These are phyloP conservation scores for Imbricaverruca yamaguchii DNA, from an alignment of 2,888 invertebrate genomes.

Conservation along the genomic window DNA sequence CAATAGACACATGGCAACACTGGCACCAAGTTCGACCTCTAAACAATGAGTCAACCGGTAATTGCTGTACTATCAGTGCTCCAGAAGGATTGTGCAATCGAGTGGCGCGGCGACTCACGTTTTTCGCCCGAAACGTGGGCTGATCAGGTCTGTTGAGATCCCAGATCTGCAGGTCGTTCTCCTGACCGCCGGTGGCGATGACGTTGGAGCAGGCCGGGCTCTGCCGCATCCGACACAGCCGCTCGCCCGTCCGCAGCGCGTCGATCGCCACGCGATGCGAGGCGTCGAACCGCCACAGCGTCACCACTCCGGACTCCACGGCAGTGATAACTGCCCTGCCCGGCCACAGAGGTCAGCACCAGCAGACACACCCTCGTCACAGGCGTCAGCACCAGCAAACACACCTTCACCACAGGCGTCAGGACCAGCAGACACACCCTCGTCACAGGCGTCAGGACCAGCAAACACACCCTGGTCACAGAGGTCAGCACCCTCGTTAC, in stretches of 20 bases:
- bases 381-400: too few relatives aligned
- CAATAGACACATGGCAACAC: too few relatives aligned
- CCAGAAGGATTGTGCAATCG: conserved; percentile 4
- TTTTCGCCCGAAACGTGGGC: conserved; percentile 53
- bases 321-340: conserved; percentile 42
- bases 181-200: conserved; percentile 81
- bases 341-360: too few relatives aligned
- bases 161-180: conserved; percentile 80
- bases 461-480: too few relatives aligned
- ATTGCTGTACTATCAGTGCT: too few relatives aligned
- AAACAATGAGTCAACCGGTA: too few relatives aligned
- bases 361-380: too few relatives aligned
- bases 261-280: conserved; percentile 37
- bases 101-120: conserved; percentile 45
- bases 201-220: conserved; percentile 51
- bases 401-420: too few relatives aligned
- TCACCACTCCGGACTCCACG: conserved; percentile 55
- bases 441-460: too few relatives aligned
- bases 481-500: too few relatives aligned
- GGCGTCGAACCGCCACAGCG: conserved; percentile 49
- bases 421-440: too few relatives aligned
- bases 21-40: too few relatives aligned
- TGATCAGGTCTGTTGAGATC: conserved; percentile 49
- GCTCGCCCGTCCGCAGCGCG: conserved; percentile 49
- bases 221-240: conserved; percentile 58